A percentile compares a stretch with the other conserved stretches of the same genome.
Evolutionary conservation across 2,797 vertebrate species (phyloP).

Genomic region (Tangara arthus): DNA sequence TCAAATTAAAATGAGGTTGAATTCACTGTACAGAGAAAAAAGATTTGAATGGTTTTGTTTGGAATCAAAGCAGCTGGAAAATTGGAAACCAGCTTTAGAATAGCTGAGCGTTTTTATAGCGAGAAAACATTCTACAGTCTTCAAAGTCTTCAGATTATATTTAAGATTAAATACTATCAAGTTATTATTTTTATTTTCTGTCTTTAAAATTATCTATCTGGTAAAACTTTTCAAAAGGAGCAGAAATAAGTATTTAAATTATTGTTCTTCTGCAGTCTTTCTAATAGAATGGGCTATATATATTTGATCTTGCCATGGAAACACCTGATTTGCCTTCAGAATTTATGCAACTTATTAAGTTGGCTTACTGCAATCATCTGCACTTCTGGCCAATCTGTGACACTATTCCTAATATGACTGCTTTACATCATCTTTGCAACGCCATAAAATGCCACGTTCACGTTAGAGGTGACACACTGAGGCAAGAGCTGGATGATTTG

Average conservation of each 20-base stretch:
- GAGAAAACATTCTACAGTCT: neutral
- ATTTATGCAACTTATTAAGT: neutral
- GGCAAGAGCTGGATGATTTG: neutral
- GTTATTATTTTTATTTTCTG: neutral
- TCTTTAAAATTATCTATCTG: neutral
- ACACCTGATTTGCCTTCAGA: neutral
- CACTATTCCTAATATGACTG: neutral
- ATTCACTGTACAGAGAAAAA: neutral
- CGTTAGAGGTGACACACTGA: neutral
- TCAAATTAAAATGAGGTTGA: conserved; percentile 15
- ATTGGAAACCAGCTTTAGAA: neutral
- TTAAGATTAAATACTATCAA: neutral
- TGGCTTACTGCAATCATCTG: neutral
- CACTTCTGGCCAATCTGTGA: neutral
- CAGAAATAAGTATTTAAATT: neutral
- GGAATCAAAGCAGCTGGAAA: conserved; percentile 8
- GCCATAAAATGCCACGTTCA: neutral
- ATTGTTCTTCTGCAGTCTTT: neutral
- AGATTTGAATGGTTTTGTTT: neutral
- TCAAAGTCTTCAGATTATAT: neutral
- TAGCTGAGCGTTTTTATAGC: neutral
- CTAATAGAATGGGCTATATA: neutral
- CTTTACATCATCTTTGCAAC: neutral
- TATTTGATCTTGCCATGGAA: neutral
- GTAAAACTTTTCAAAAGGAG: neutral